Conservation (phyloP, 2,113 vertebrate genomes). For the Zapus hudsonius region DNA sequence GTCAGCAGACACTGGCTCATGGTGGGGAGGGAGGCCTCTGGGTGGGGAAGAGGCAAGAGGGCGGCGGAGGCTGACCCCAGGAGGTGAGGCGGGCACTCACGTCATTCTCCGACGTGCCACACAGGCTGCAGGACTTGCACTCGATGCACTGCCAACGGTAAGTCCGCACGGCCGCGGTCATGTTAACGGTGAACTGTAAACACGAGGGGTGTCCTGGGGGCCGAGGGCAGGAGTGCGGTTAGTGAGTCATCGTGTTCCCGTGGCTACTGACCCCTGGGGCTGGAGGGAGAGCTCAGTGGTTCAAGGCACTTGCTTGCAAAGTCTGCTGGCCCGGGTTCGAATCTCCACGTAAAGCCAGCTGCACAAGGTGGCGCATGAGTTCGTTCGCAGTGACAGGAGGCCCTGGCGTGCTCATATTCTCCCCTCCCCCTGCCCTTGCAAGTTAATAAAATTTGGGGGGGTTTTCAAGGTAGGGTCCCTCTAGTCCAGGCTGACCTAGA, state of each 20-base stretch:
- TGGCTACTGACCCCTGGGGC: not conserved
- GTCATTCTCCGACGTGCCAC: conserved; percentile 96
- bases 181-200: conserved; percentile 97
- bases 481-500: too few species aligned
- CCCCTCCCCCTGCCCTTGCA: too few species aligned
- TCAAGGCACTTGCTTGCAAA: too few species aligned
- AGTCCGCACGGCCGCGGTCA: conserved; percentile 95
- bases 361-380: too few species aligned
- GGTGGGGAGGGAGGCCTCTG: not conserved
- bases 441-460: too few species aligned
- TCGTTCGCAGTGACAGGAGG: too few species aligned
- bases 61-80: not conserved
- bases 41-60: not conserved
- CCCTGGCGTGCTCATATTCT: too few species aligned
- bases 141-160: conserved; percentile 98
- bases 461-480: too few species aligned
- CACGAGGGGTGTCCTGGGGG: conserved; percentile 94
- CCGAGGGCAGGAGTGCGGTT: not conserved
- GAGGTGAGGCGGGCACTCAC: conserved; percentile 81
- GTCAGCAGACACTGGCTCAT: too few species aligned
- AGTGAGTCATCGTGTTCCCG: not conserved
- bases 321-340: too few species aligned
- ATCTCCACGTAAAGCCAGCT: too few species aligned
- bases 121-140: conserved; percentile 97
- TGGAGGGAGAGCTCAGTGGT: too few species aligned